Conservation (phyloP, 2,797 vertebrate species). For the Gallirallus australis region DNA sequence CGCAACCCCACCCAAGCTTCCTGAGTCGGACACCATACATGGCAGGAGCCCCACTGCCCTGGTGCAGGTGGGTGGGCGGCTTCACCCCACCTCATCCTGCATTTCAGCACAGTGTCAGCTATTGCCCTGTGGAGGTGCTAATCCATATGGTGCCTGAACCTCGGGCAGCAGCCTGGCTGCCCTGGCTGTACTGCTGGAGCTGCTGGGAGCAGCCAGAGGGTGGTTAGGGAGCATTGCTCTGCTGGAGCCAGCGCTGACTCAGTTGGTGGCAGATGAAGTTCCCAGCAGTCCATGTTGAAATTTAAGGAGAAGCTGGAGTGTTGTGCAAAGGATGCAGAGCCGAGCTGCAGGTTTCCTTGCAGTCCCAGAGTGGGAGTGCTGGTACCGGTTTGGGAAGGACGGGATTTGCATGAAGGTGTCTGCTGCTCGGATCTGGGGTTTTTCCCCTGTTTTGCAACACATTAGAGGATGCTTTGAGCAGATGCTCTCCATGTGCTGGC, state of each 20-base stretch:
- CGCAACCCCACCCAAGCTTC: rapidly evolving
- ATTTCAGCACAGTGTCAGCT: neutral
- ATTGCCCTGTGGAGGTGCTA: neutral
- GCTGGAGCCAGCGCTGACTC: neutral
- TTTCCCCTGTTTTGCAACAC: neutral
- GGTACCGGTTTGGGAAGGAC: neutral
- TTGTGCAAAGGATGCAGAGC: neutral
- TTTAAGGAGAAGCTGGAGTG: neutral
- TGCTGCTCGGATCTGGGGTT: neutral
- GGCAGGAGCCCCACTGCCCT: neutral
- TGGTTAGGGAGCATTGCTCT: neutral
- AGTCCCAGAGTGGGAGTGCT: neutral
- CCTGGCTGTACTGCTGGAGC: neutral
- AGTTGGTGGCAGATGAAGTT: neutral
- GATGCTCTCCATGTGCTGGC: neutral
- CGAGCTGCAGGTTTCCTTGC: neutral
- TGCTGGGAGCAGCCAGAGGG: neutral
- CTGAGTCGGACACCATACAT: rapidly evolving
- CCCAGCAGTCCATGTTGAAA: neutral
- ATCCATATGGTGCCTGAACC: neutral
- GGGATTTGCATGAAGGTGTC: conserved; percentile 10
- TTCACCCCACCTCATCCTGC: neutral
- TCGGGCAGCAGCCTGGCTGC: neutral
- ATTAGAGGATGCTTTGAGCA: neutral
- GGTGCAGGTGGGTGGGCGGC: neutral